These are phyloP conservation scores for Carterocephalus palaemon DNA, from an alignment of 2,888 invertebrate genomes.

Conservation along the genomic window DNA sequence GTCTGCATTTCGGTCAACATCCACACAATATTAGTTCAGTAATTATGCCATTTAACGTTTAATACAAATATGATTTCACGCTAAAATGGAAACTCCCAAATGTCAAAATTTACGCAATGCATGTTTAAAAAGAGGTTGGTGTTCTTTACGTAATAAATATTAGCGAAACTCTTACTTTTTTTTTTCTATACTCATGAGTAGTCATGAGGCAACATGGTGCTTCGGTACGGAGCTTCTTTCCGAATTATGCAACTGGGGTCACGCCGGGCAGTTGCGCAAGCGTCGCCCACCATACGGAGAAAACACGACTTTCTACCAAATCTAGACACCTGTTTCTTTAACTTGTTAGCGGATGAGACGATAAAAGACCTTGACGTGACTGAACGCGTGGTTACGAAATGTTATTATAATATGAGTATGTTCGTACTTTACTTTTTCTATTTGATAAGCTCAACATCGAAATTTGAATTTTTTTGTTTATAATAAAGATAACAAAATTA, in stretches of 20 bases:
- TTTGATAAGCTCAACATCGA: neutral
- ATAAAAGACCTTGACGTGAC: conserved; percentile 35
- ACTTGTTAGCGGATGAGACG: conserved; percentile 42
- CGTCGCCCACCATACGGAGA: conserved; percentile 49
- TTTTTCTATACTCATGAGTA: conserved; percentile 58
- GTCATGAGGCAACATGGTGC: conserved; percentile 15
- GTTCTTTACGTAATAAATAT: conserved; percentile 61
- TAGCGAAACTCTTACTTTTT: conserved; percentile 64
- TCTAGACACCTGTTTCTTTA: conserved; percentile 48
- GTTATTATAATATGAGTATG: too few relatives aligned
- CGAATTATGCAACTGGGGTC: conserved; percentile 69
- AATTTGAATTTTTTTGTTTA: conserved; percentile 2
- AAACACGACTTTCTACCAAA: conserved; percentile 66
- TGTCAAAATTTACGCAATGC: conserved; percentile 67
- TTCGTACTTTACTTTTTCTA: conserved; percentile 25
- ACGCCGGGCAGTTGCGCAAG: conserved; percentile 59
- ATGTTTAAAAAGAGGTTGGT: conserved; percentile 54
- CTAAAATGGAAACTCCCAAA: conserved; percentile 40
- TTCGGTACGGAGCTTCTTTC: conserved; percentile 55
- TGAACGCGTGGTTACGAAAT: conserved; percentile 22
- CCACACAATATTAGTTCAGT: conserved; percentile 1
- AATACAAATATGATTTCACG: conserved; percentile 17
- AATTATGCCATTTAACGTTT: conserved; percentile 11
- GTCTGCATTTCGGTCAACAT: neutral
- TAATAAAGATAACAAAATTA: too few relatives aligned